Conservation (phyloP, 2,113 vertebrate species). For the Datnioides undecimradiatus region DNA sequence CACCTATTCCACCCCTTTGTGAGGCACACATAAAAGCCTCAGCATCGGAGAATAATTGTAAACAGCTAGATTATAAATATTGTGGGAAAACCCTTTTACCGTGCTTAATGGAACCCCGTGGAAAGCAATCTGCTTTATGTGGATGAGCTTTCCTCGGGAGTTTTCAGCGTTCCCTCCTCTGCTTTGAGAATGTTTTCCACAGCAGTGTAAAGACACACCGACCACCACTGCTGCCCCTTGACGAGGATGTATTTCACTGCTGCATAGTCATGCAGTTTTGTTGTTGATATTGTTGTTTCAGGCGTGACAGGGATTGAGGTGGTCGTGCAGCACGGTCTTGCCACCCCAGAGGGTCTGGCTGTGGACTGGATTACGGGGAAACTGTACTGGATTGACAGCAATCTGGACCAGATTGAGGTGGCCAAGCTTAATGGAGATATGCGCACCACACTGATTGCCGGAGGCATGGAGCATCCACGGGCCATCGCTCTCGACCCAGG, state of each 20-base stretch:
- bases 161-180: slow-evolving; percentile 1
- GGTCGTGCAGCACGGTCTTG: slow-evolving; percentile 95
- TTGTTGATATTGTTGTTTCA: slow-evolving; percentile 63
- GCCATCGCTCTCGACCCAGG: slow-evolving; percentile 97
- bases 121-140: slow-evolving; percentile 51
- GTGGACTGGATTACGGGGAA: slow-evolving; percentile 98
- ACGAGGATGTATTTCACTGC: neutral
- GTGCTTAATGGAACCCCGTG: slow-evolving; percentile 61
- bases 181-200: slow-evolving; percentile 1
- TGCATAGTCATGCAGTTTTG: neutral
- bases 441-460: slow-evolving; percentile 94
- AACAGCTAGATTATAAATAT: slow-evolving; percentile 75
- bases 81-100: slow-evolving; percentile 46
- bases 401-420: slow-evolving; percentile 98
- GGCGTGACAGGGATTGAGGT: slow-evolving; percentile 95
- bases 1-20: slow-evolving; percentile 56
- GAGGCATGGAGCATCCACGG: slow-evolving; percentile 97
- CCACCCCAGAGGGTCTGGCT: slow-evolving; percentile 96
- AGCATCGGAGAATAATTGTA: slow-evolving; percentile 70
- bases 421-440: slow-evolving; percentile 94
- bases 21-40: slow-evolving; percentile 63
- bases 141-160: slow-evolving; percentile 43
- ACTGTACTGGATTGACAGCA: slow-evolving; percentile 99
- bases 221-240: neutral
- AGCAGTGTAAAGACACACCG: neutral